Evolutionary conservation across 2,797 vertebrate species (phyloP), one percentile per base, ranked within the genome.

Genomic region (Champsocephalus esox): DNA sequence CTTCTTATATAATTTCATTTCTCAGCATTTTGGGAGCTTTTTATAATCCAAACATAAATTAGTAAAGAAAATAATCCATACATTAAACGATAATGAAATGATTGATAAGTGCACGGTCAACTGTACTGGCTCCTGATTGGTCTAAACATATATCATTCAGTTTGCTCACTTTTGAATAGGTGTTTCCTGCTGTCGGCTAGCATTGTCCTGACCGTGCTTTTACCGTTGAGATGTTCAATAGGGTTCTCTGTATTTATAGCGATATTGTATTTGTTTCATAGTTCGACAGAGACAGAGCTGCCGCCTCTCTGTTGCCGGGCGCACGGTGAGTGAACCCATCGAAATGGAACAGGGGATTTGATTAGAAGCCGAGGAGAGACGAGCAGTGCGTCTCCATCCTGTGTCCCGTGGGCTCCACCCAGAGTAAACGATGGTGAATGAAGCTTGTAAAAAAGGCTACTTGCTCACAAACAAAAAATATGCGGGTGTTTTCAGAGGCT

Each of bases 261-360:
- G 67, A 50, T 45, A 51, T 48, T 49, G n/a, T 8, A n/a, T 51
- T 3, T n/a, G 51, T 62, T 52, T 71, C 55, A 9, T 14, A 32
- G 43, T 16, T 13, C 44, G 46, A 50, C 14, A 48, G 44, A 55
- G n/a, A 45, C 3, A 4, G 21, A 52, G 50, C 51, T 28, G 65
- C 50, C 9, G 13, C 41, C 38, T 66, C 49, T 54, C 43, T 66
- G n/a, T 45, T 59, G 59, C 69, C 19, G 68, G 57, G 43, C 7
- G 32, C 38, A 62, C 41, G 44, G 44, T 10, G 64, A 54, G 51
- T 3, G 43, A 73, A 62, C 32, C 65, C 24, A 32, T 4, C 21
- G 62, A 60, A 56, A 77, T 57, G 66, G 71, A 85, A 46, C 68
- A 69, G 81, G 81, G 74, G 73, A 83, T 91, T 82, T 70, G 82